These are phyloP conservation scores for Dione vanillae DNA, from an alignment of 2,888 invertebrate species.

Conservation along the genomic window DNA sequence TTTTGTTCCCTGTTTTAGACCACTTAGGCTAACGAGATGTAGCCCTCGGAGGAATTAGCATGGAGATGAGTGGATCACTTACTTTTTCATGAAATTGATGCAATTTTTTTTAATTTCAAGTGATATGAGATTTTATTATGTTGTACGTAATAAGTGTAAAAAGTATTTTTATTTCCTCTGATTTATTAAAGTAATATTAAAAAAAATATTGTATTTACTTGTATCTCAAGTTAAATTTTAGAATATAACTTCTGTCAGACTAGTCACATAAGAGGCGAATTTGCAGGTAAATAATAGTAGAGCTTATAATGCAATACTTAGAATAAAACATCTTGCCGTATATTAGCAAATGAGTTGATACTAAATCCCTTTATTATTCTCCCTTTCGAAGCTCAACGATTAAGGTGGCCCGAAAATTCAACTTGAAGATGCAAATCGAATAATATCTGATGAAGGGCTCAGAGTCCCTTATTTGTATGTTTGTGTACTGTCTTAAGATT, in stretches of 20 bases:
- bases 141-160: neutral
- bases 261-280: too few species aligned
- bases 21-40: conserved; percentile 69
- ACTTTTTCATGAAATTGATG: conserved; percentile 33
- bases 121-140: neutral
- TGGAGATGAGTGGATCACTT: conserved; percentile 46
- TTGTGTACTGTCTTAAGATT: conserved; percentile 55
- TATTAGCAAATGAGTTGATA: conserved; percentile 36
- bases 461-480: conserved; percentile 56
- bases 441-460: conserved; percentile 54
- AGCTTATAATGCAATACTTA: neutral
- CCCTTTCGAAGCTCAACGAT: conserved; percentile 41
- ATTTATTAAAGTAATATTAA: too few species aligned
- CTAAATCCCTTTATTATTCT: conserved; percentile 42
- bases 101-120: conserved; percentile 29
- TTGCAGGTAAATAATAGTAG: too few species aligned
- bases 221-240: too few species aligned
- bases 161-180: neutral
- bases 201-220: too few species aligned
- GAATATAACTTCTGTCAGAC: too few species aligned
- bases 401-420: conserved; percentile 45
- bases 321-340: neutral
- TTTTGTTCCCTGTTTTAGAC: conserved; percentile 60
- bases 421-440: conserved; percentile 56
- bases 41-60: conserved; percentile 62